Evolutionary conservation across 2,797 vertebrate genomes (phyloP), one percentile per base, ranked within the genome.

Genomic region (Morus bassanus): DNA sequence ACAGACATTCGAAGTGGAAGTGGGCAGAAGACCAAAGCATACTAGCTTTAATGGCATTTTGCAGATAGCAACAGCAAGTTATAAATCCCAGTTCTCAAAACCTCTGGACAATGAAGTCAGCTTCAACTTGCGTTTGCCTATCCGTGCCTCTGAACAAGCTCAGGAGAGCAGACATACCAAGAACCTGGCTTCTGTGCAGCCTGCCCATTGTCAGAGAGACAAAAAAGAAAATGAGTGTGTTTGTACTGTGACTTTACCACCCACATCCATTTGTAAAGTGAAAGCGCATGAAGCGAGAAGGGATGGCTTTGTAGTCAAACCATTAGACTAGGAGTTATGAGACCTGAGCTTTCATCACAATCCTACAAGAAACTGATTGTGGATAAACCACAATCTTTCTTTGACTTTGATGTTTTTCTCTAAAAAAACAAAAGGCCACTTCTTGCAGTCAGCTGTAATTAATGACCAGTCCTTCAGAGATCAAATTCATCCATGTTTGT

Each of bases 341-440:
- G 88, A 88, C 91, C 67, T 48, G 37, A 94, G 79, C 61, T 93
- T 96, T 85, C 77, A 96, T 76, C 69, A 56, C 50, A 54, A 48
- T 48, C 78, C 91, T 91, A 65, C 50, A 74, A 77, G 41, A 81
- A 91, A 93, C 57, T 94, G 45, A 43, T 65, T 95, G 87, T 60
- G 89, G 53, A 85, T 56, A 87, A 95, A 87, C 25, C 48, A 86
- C 83, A 83, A 18, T 53, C 39, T 78, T n/a, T 76, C 60, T 88
- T 69, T 65, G 27, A 63, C 60, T 94, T 93, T 83, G 70, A 85
- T 57, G 46, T 78, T 91, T 89, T 90, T 23, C 80, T 67, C 85
- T 54, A 10, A 43, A 91, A 75, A 65, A 50, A 53, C 61, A 63
- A 45, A 45, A 45, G 17, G n/a, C 13, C 56, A 41, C 37, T 94